Percentiles rank a stretch among this genome's conserved stretches.
These are phyloP conservation scores for Peromyscus leucopus DNA, from an alignment of 2,113 vertebrate genomes.

Conservation along the genomic window DNA sequence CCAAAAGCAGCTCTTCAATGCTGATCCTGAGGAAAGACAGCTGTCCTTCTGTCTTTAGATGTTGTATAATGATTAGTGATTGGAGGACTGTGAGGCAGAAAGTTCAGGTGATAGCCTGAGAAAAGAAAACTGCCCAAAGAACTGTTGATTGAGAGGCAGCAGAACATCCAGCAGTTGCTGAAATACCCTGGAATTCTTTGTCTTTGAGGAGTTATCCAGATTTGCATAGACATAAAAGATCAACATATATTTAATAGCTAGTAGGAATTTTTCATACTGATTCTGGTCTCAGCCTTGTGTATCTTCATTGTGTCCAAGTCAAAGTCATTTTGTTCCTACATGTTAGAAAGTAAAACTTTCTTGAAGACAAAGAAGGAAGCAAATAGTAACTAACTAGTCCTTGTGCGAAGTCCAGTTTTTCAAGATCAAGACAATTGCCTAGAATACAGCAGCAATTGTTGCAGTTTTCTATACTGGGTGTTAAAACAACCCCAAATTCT, in stretches of 20 bases:
- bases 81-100: not conserved
- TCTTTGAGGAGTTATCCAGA: not conserved
- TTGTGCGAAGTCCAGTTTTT: constrained; percentile 3
- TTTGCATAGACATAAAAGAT: not conserved
- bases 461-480: not conserved
- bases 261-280: not conserved
- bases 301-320: not conserved
- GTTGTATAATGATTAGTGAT: not conserved
- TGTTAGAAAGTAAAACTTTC: not conserved
- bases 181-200: not conserved
- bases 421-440: constrained; percentile 8
- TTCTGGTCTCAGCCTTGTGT: not conserved
- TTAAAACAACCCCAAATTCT: not conserved
- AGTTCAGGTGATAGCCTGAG: not conserved
- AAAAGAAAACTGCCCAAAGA: constrained; percentile 16
- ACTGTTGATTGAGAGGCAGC: not conserved
- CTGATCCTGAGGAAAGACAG: not conserved
- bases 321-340: not conserved
- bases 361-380: not conserved
- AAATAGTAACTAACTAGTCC: not conserved
- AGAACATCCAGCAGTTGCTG: not conserved
- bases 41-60: not conserved
- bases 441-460: not conserved
- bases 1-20: not conserved
- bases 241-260: constrained; percentile 21